Evolutionary conservation across 92 coral and sea anemone species (phyloP).

Genomic region (Porites lobata): DNA sequence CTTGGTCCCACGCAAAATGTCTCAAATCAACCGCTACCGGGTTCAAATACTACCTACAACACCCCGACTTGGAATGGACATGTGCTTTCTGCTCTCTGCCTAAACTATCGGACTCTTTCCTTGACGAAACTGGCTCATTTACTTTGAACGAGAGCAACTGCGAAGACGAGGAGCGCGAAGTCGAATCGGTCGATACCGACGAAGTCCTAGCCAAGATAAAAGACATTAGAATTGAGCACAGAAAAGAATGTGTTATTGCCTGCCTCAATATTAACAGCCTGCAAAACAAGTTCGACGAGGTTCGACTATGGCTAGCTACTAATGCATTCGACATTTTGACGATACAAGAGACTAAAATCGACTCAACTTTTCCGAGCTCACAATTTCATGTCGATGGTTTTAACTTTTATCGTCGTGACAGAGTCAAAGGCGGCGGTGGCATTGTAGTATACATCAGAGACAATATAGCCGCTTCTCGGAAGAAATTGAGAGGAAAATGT

Average conservation of each 20-base stretch:
- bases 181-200: background rate
- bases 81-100: slow-evolving; percentile 60
- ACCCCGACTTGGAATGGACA: slow-evolving; percentile 56
- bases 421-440: slow-evolving; percentile 38
- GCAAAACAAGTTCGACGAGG: slow-evolving; percentile 55
- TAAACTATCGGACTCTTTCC: slow-evolving; percentile 54
- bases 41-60: slow-evolving; percentile 42
- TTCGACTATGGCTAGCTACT: slow-evolving; percentile 35
- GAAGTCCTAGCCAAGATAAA: slow-evolving; percentile 1
- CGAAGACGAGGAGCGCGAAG: background rate
- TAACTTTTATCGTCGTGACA: slow-evolving; percentile 53
- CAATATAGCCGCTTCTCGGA: background rate
- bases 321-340: slow-evolving; percentile 32
- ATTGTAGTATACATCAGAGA: background rate
- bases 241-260: slow-evolving; percentile 41
- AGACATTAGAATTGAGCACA: too few species aligned
- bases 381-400: slow-evolving; percentile 59
- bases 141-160: background rate
- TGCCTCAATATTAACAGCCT: slow-evolving; percentile 47
- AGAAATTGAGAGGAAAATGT: too few species aligned
- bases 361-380: slow-evolving; percentile 54
- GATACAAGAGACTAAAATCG: slow-evolving; percentile 1
- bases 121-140: slow-evolving; percentile 7
- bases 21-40: slow-evolving; percentile 12
- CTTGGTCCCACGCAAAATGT: slow-evolving; percentile 62